These are phyloP conservation scores for Ormyrus labotus DNA, from an alignment of 2,888 invertebrate species.

Conservation along the genomic window DNA sequence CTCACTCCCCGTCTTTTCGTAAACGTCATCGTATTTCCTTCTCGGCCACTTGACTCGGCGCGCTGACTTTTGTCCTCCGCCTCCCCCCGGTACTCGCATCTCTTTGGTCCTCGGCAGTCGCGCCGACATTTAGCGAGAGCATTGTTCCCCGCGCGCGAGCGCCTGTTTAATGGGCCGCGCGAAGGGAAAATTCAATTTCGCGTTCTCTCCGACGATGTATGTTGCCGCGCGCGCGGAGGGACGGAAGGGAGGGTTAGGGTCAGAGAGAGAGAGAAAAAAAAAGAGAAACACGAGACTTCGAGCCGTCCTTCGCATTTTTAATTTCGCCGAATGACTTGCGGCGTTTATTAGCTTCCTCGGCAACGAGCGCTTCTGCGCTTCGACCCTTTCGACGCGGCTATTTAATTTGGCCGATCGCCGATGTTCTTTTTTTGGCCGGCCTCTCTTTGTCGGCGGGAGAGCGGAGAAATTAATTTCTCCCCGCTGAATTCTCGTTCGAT, in stretches of 20 bases:
- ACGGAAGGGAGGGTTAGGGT: background rate
- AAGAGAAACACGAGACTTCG: background rate
- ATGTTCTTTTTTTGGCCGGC: background rate
- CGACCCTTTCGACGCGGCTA: background rate
- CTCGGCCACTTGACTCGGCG: background rate
- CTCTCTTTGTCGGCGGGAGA: too few species aligned
- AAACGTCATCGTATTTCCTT: background rate
- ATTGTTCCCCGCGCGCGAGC: conserved; percentile 37
- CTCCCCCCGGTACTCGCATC: background rate
- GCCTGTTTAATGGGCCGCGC: conserved; percentile 42
- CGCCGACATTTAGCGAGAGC: conserved; percentile 78
- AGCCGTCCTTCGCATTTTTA: conserved; percentile 11
- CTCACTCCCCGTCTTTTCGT: background rate
- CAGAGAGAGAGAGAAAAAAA: conserved; percentile 18
- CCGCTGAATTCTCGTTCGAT: too few species aligned
- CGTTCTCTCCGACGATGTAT: conserved; percentile 48
- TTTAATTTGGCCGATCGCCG: conserved; percentile 12
- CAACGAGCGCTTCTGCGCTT: background rate
- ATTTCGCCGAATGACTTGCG: conserved; percentile 7
- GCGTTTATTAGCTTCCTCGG: conserved; percentile 8
- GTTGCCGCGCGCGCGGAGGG: too few species aligned
- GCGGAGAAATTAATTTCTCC: too few species aligned
- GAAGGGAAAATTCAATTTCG: conserved; percentile 63
- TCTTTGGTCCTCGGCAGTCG: conserved; percentile 66
- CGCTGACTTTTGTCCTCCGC: background rate